These are phyloP conservation scores for Halisarca cf. caerulea DNA, from an alignment of 37 sponge, comb jelly and placozoan species.

Conservation along the genomic window DNA sequence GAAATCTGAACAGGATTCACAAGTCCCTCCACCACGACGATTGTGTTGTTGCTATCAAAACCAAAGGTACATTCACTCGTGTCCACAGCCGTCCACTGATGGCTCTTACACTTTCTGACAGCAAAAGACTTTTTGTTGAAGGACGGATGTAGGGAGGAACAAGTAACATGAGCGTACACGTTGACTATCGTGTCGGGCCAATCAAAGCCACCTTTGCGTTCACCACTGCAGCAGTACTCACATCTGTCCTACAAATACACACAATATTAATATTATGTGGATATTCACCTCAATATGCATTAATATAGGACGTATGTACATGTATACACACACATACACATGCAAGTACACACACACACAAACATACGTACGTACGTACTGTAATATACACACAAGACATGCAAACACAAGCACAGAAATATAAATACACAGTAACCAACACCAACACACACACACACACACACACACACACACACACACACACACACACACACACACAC, in stretches of 20 bases:
- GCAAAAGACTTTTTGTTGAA: constrained; percentile 4
- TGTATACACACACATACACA: no score
- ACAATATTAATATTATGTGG: no score
- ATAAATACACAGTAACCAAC: neutral
- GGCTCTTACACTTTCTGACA: neutral
- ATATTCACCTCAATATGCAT: no score
- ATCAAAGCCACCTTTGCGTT: neutral
- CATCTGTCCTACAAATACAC: constrained; percentile 1
- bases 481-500: constrained; percentile 31
- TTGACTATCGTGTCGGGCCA: constrained; percentile 1
- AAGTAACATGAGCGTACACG: neutral
- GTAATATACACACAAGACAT: constrained; percentile 13
- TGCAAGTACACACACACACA: no score
- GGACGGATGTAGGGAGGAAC: constrained; percentile 10
- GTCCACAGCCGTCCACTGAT: neutral
- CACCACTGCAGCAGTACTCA: neutral
- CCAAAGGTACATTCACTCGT: neutral
- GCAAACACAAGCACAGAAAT: constrained; percentile 2
- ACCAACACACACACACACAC: neutral
- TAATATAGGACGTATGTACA: no score
- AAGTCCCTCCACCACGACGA: no score
- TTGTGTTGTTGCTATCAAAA: neutral
- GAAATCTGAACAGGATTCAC: no score
- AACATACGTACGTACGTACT: neutral
- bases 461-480: constrained; percentile 10